Evolutionary conservation across 2,797 vertebrate species (phyloP), one percentile per base, ranked within the genome.

Genomic region (Coluber constrictor): DNA sequence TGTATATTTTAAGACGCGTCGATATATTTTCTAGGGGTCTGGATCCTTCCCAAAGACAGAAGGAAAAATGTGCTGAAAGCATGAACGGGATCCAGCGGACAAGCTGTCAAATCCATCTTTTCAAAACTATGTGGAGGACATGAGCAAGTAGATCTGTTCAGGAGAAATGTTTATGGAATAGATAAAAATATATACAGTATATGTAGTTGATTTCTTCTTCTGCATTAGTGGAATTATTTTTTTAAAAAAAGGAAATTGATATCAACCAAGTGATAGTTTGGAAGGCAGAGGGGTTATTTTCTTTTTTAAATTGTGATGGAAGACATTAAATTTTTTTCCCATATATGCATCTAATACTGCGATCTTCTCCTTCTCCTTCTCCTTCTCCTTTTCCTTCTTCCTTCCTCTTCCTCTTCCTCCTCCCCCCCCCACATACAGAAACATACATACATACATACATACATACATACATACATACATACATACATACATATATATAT

Each of bases 351-450:
- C 60, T 29, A 11, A 63, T 63, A 29, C 29, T 63, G 27, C 27
- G 13, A 4, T 27, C 25, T 0, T 12, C 61, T 29, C 4, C 25
- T 27, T 11, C 60, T 11, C 1, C 63, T 13, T 27, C 61, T 13
- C 12, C 60, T 11, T 37, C 16, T 18, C 5, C 32, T n/a, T 13
- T 5, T 47, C 47, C 1, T 12, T 5, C 15, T 9, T 6, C 63
- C 29, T 6, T 7, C 32, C 2, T 5, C n/a, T 18, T 2, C 12
- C 0, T 27, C 0, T 3, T 61, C 25, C 23, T 61, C 2, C 20
- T 3, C 2, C 6, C 54, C n/a, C n/a, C 54, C 11, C 54, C 54
- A 12, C 54, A 63, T 27, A 63, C 11, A 63, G 60, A 63, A 29
- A 27, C 61, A n/a, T n/a, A n/a, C n/a, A n/a, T n/a, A n/a, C n/a